phyloP scores from a whole-genome alignment of 2,113 vertebrate species.

The Carlito syrichta region DNA sequence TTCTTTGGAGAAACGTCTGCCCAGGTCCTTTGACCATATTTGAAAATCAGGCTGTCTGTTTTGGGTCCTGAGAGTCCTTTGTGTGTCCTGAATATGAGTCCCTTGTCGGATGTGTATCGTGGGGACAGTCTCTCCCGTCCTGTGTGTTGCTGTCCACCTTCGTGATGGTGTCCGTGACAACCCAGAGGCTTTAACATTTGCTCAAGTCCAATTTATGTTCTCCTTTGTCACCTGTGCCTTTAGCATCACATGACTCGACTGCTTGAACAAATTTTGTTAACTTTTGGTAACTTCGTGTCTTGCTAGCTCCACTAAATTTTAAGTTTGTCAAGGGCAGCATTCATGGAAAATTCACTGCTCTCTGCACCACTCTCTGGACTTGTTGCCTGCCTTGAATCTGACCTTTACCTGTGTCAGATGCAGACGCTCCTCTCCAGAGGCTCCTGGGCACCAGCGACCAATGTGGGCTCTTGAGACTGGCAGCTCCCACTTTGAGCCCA shows the following conservation, averaged over 20 bases:
- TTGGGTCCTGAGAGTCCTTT: not conserved
- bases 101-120: not conserved
- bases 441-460: not conserved
- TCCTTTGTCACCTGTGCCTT: not conserved
- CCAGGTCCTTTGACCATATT: not conserved
- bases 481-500: accelerated
- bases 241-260: not conserved
- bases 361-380: not conserved
- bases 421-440: not conserved
- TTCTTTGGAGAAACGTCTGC: not conserved
- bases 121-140: not conserved
- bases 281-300: not conserved
- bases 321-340: not conserved
- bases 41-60: not conserved
- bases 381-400: not conserved
- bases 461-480: not conserved
- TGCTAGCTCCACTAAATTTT: not conserved
- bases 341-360: not conserved
- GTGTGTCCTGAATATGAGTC: not conserved
- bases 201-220: not conserved
- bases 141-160: not conserved
- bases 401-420: not conserved
- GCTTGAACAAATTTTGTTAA: not conserved
- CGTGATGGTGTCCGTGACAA: not conserved
- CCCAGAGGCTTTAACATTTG: not conserved